Conservation (phyloP, 2,888 invertebrate species). For the Chrysolina haemoptera region DNA sequence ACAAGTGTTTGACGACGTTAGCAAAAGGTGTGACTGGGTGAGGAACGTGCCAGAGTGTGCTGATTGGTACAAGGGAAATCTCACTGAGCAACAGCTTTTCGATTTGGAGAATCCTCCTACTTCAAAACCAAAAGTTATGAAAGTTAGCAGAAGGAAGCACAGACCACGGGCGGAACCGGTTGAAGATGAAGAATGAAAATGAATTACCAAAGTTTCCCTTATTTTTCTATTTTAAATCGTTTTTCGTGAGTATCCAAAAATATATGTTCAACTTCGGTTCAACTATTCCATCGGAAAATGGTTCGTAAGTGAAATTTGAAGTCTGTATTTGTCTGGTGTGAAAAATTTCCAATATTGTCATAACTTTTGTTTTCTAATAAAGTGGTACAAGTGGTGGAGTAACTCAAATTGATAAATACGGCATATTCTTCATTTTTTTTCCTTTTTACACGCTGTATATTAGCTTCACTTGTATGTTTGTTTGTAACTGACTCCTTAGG, state of each 20-base stretch:
- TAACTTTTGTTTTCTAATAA: neutral
- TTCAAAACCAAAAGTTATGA: constrained; percentile 74
- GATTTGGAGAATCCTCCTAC: constrained; percentile 86
- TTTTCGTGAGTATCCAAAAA: constrained; percentile 9
- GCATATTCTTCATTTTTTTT: too few species aligned
- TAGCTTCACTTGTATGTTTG: too few species aligned
- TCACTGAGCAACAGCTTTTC: constrained; percentile 85
- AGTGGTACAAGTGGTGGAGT: too few species aligned
- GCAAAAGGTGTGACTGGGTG: constrained; percentile 88
- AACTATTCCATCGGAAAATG: neutral
- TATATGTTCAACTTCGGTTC: too few species aligned
- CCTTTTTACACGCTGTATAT: too few species aligned
- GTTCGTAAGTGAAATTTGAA: neutral
- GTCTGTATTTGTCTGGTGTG: neutral
- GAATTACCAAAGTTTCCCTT: neutral
- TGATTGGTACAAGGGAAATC: constrained; percentile 90
- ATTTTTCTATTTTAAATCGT: constrained; percentile 19
- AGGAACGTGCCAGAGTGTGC: constrained; percentile 91
- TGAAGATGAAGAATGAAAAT: constrained; percentile 31
- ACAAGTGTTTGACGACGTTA: constrained; percentile 88
- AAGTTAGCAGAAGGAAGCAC: constrained; percentile 71
- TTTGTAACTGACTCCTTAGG: too few species aligned
- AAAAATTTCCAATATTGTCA: too few species aligned
- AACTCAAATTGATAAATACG: too few species aligned
- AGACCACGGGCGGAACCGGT: constrained; percentile 51